phyloP scores from a whole-genome alignment of 2,888 invertebrate genomes.

The Bhutanitis thaidina region DNA sequence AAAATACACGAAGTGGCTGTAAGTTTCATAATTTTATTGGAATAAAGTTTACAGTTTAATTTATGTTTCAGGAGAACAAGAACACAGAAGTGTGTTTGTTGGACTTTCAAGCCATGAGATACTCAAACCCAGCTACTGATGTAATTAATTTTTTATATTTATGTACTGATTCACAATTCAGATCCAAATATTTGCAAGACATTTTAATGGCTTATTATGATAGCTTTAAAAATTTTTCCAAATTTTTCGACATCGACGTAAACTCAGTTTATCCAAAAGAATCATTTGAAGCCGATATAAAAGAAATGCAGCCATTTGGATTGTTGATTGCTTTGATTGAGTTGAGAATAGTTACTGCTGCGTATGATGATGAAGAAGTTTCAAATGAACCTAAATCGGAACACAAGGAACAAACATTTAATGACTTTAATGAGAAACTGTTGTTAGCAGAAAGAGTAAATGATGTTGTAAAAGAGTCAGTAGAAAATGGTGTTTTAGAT shows the following conservation, averaged over 20 bases:
- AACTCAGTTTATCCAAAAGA: constrained; percentile 43
- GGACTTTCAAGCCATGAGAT: constrained; percentile 64
- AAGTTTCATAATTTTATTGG: no score
- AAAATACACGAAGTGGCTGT: no score
- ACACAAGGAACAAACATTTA: no score
- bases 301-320: constrained; percentile 49
- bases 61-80: constrained; percentile 42
- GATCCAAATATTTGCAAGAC: constrained; percentile 44
- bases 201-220: constrained; percentile 25
- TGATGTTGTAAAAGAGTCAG: constrained; percentile 53
- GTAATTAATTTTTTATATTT: constrained; percentile 56
- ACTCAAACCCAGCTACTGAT: constrained; percentile 50
- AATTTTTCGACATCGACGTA: constrained; percentile 14
- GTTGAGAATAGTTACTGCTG: constrained; percentile 45
- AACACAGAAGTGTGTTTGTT: constrained; percentile 50
- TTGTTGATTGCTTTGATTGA: constrained; percentile 54
- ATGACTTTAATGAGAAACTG: no score
- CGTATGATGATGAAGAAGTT: constrained; percentile 32
- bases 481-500: constrained; percentile 47
- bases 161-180: constrained; percentile 54
- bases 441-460: constrained; percentile 37
- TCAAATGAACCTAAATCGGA: no score
- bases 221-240: no score
- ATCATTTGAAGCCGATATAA: constrained; percentile 44
- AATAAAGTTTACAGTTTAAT: no score